These are phyloP conservation scores for Leucophenga varia DNA, from an alignment of 1,140 invertebrate genomes.

Conservation along the genomic window DNA sequence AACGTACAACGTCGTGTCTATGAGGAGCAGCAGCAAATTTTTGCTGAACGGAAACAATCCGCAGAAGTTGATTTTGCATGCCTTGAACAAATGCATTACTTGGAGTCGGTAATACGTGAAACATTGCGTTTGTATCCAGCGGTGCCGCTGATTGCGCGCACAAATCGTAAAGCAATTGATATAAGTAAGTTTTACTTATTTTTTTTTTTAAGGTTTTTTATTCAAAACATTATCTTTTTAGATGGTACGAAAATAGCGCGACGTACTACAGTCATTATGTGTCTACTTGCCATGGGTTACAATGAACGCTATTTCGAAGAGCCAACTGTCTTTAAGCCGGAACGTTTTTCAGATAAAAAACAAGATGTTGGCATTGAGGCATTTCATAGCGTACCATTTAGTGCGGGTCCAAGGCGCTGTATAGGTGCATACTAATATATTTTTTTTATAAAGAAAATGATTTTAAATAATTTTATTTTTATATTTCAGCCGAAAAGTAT, in stretches of 20 bases:
- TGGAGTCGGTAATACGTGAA: slow-evolving; percentile 73
- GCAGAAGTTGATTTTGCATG: slow-evolving; percentile 49
- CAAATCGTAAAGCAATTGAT: slow-evolving; percentile 61
- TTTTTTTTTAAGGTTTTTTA: no score
- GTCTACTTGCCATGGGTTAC: slow-evolving; percentile 48
- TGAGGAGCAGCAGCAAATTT: slow-evolving; percentile 62
- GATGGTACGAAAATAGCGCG: slow-evolving; percentile 46
- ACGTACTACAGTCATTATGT: slow-evolving; percentile 47
- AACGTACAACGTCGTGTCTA: slow-evolving; percentile 60
- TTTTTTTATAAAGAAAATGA: neutral
- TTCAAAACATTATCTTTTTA: neutral
- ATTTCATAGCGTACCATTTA: slow-evolving; percentile 65
- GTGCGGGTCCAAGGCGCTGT: slow-evolving; percentile 43
- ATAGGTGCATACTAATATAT: slow-evolving; percentile 44
- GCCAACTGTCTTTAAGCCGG: slow-evolving; percentile 73
- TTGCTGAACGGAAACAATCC: slow-evolving; percentile 39
- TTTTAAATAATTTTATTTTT: neutral
- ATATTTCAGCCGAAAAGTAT: slow-evolving; percentile 47
- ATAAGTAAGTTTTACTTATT: slow-evolving; percentile 57
- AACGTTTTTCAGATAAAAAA: slow-evolving; percentile 63
- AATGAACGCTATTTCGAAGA: slow-evolving; percentile 66
- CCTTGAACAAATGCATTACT: slow-evolving; percentile 62
- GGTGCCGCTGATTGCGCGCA: slow-evolving; percentile 70
- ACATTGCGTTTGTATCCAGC: slow-evolving; percentile 68
- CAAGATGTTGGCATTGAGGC: slow-evolving; percentile 33